Evolutionary conservation across 2,113 vertebrate genomes (phyloP), one percentile per base, ranked within the genome.

Genomic region (Microtus montanus): DNA sequence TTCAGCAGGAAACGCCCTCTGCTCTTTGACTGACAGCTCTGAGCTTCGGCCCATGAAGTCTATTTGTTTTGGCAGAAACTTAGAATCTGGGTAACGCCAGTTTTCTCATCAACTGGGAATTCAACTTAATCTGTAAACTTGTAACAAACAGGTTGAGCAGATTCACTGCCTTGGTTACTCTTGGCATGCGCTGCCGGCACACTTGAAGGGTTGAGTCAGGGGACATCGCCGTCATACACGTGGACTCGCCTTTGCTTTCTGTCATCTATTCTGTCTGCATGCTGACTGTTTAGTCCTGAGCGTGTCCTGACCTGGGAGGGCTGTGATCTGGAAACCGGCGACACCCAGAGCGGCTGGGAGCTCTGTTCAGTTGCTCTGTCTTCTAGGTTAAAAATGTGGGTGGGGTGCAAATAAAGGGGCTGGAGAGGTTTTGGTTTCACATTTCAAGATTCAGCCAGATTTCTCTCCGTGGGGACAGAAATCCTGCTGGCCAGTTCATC

Each of bases 41-140:
- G 71, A 93, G 91, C 41, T 75, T 84, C n/a, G 24, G 13, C 79
- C 19, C 78, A 26, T 6, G 30, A 82, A 92, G 47, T 38, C 19
- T 93, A 47, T 84, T 89, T 95, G 54, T 71, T 91, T 97, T 41
- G 85, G 61, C 90, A 78, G 61, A 93, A 95, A 94, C 63, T 85
- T 86, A 70, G 47, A 96, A 95, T 83, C n/a, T 47, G 66, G 54
- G 38, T 90, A 79, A 93, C 28, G 64, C 33, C 80, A 82, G 9
- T 73, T 38, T 93, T 52, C 91, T 24, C 64, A 75, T 80, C 77
- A 79, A 68, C 61, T 61, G 92, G 47, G 49, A 87, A 85, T 80
- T 87, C 35, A 64, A 52, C 26, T 94, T 96, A 90, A 79, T 90
- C 64, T 66, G 84, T 91, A 96, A 91, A 19, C 64, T 54, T 82